phyloP scores from a whole-genome alignment of 92 coral and sea anemone species.

The Zoanthus solanderi region DNA sequence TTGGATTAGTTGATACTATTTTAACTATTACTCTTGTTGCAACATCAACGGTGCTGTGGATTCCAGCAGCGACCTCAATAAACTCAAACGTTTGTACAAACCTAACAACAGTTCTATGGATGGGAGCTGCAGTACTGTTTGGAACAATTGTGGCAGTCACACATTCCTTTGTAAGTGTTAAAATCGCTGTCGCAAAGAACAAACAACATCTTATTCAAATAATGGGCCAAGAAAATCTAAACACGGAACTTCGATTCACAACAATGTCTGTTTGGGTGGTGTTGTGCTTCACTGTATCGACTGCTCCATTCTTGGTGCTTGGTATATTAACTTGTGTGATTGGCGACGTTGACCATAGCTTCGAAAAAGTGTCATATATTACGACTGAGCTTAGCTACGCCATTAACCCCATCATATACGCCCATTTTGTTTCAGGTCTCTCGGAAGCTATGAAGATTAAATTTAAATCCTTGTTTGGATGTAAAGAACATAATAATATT shows the following conservation, averaged over 20 bases:
- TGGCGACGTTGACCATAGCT: neutral
- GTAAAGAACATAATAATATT: neutral
- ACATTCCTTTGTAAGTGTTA: neutral
- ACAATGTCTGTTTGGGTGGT: constrained; percentile 19
- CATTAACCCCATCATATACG: constrained; percentile 17
- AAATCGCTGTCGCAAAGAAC: neutral
- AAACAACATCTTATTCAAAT: constrained; percentile 11
- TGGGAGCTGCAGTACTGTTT: neutral
- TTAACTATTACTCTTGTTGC: constrained; percentile 14
- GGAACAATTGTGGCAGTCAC: neutral
- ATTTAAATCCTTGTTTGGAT: neutral
- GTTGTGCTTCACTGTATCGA: neutral
- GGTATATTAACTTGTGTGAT: neutral
- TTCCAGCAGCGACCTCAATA: neutral
- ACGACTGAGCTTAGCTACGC: neutral
- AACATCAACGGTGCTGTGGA: constrained; percentile 27
- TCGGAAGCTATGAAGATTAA: constrained; percentile 14
- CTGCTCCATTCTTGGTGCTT: neutral
- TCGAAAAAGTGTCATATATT: neutral
- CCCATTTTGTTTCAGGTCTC: constrained; percentile 2
- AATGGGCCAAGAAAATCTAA: constrained; percentile 11
- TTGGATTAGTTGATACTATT: neutral
- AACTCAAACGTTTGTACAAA: neutral
- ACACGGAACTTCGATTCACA: constrained; percentile 1
- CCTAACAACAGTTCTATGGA: neutral